Conservation (phyloP, 2,113 vertebrate genomes). For the Thomomys bottae region DNA sequence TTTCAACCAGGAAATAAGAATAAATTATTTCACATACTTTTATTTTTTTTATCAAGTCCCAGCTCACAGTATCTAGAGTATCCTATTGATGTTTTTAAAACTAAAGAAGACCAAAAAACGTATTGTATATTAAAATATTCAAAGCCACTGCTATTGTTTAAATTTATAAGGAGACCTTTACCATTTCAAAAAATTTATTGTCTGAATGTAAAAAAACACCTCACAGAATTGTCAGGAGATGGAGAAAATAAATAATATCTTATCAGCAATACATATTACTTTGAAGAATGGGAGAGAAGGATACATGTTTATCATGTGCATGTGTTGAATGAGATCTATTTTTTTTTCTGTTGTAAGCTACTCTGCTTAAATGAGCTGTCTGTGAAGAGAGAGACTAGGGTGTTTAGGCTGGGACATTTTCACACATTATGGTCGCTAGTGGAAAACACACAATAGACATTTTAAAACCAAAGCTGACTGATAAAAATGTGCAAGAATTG, state of each 20-base stretch:
- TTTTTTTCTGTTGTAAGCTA: not conserved
- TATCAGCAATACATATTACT: not conserved
- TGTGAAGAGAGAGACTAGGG: not conserved
- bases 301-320: not conserved
- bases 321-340: not conserved
- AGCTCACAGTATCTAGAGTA: not conserved
- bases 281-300: not conserved
- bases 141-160: not conserved
- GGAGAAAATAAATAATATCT: not conserved
- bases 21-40: not conserved
- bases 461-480: not conserved
- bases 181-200: conserved; percentile 33
- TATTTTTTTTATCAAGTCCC: not conserved
- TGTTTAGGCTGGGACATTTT: not conserved
- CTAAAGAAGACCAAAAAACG: conserved; percentile 3
- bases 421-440: not conserved
- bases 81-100: conserved; percentile 9
- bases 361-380: not conserved
- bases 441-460: not conserved
- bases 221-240: not conserved
- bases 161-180: not conserved
- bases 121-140: conserved; percentile 23
- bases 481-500: not conserved
- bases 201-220: not conserved
- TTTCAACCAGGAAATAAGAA: not conserved